Evolutionary conservation across 2,888 invertebrate genomes (phyloP), one percentile per base, ranked within the genome.

Genomic region (Plagodis pulveraria): DNA sequence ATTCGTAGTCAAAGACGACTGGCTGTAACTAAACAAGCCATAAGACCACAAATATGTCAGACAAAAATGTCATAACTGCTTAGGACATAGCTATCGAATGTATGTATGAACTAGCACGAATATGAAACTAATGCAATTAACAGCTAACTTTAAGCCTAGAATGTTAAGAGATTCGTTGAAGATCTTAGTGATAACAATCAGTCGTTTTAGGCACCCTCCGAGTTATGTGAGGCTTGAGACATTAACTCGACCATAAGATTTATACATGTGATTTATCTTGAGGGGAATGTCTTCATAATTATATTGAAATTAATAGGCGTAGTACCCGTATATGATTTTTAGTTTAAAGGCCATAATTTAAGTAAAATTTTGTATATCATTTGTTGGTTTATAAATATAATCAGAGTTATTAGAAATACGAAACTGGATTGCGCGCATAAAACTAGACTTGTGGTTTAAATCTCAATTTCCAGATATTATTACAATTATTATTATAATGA

Each of bases 151-250:
- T 48, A 47, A 56, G 36, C 47, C 50, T 60, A 60, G 54, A 59
- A 62, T 58, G 61, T 56, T 54, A 47, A 58, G 65, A 66, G 59
- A 66, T 70, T 70, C 70, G 68, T 66, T 70, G 66, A 65, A 67
- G 66, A 64, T 65, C 63, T 63, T 56, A 66, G 52, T 53, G 40
- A 65, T 62, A 60, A 63, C 63, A 65, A 65, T 70, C 70, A 70
- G 70, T 70, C 63, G 62, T 64, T 66, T 57, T 66, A 63, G 65
- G 65, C 66, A 69, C 67, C 64, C 67, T 65, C 60, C 58, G 62
- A 60, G 62, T 56, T 57, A 66, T 59, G 62, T 57, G 50, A 57
- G 62, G 63, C 50, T 49, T 40, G 62, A 50, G 53, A 50, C 60
- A 46, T 61, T 56, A 61, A 60, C 51, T 56, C 64, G 58, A 58